Evolutionary conservation across 1,140 invertebrate genomes (phyloP), one percentile per base, ranked within the genome.

Genomic region (Mamestra configurata): DNA sequence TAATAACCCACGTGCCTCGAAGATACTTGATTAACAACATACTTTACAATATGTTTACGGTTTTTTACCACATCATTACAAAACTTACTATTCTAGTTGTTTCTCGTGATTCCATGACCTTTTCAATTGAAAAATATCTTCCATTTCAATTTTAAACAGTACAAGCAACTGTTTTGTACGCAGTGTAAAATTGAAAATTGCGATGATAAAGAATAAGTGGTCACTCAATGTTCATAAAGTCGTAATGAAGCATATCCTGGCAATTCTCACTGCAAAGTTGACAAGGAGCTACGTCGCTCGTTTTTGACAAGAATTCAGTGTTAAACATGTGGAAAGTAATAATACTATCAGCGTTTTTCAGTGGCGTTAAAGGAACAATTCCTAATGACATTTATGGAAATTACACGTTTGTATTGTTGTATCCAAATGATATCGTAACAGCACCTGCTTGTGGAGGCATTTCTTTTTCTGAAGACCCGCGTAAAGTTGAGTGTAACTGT

Each of bases 21-120:
- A n/a, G n/a, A n/a, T n/a, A 70, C 66, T 71, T 53, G 53, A 71
- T 71, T 71, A 71, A 71, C 53, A 31, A 71, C 46, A n/a, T n/a
- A n/a, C n/a, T n/a, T n/a, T n/a, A n/a, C n/a, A n/a, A n/a, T n/a
- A n/a, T n/a, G n/a, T n/a, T n/a, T n/a, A n/a, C n/a, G n/a, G n/a
- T n/a, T n/a, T n/a, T n/a, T n/a, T n/a, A n/a, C n/a, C n/a, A n/a
- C n/a, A n/a, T n/a, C n/a, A n/a, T n/a, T n/a, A n/a, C n/a, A n/a
- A n/a, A n/a, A n/a, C n/a, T n/a, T n/a, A n/a, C n/a, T n/a, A n/a
- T n/a, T n/a, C n/a, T n/a, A n/a, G n/a, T n/a, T n/a, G n/a, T n/a
- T n/a, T n/a, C n/a, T n/a, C n/a, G n/a, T n/a, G n/a, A n/a, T n/a
- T 31, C 27, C 27, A 5, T 31, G 27, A 31, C 27, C 5, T 31